Evolutionary conservation across 2,888 invertebrate species (phyloP), one percentile per base, ranked within the genome.

Genomic region (Drosophila atripex): DNA sequence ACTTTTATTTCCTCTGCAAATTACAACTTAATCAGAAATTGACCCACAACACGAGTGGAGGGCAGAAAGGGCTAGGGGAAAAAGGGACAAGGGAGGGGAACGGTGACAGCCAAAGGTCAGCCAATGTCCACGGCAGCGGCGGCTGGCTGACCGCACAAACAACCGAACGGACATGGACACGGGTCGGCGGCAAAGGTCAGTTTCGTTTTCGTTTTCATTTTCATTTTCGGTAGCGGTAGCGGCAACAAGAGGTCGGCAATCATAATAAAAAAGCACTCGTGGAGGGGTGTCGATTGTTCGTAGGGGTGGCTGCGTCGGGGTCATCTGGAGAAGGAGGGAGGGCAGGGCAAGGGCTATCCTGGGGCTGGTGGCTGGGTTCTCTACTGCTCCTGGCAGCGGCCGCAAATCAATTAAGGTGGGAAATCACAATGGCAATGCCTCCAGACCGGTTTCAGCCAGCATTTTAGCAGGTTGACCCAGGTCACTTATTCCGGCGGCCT

Each of bases 1-100:
- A 72, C 65, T 77, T 76, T 65, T 46, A 71, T 71, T 54, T 61
- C 72, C 51, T 73, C 68, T 71, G 78, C 85, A 82, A 85, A 86
- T 86, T 76, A 85, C 77, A 78, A 77, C 87, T 85, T 85, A 85
- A 85, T 85, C 76, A 80, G 76, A 73, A 86, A 82, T 85, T 82
- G 82, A 73, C 75, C 76, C 73, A 78, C 77, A 78, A 72, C 78
- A 75, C 78, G 75, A 79, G 78, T 38, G 28, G 39, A 45, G 43
- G 56, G 63, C 45, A 71, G 35, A 21, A 32, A 51, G 9, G 47
- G 41, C 30, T 23, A 30, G 23, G 43, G 28, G n/a, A 52, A 41
- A 5, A 18, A 7, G 41, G n/a, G 12, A 18, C 39, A 28, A 23
- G 35, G n/a, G 35, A 25, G 59, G 54, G 46, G 49, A 71, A 43